phyloP scores from a whole-genome alignment of 2,888 invertebrate species.

The Anaspis maculata region DNA sequence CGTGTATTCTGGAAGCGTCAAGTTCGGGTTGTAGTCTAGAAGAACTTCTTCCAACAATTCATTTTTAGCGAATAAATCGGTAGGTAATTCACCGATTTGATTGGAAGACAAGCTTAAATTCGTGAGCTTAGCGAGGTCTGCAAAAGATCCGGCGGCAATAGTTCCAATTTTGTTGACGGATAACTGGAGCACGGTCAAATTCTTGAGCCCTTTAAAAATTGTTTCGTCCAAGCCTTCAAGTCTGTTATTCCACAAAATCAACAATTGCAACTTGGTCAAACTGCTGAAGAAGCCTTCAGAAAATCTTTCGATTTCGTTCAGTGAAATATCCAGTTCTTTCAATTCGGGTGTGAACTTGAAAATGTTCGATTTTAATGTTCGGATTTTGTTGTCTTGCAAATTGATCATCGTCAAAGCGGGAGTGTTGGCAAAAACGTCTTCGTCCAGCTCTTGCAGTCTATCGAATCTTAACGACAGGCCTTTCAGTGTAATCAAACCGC shows the following conservation, averaged over 20 bases:
- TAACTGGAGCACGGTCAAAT: slow-evolving; percentile 60
- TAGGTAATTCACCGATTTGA: slow-evolving; percentile 41
- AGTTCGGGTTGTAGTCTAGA: slow-evolving; percentile 36
- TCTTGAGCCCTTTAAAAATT: slow-evolving; percentile 54
- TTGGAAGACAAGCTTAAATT: slow-evolving; percentile 15
- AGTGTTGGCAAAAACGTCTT: slow-evolving; percentile 19
- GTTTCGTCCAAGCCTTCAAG: slow-evolving; percentile 40
- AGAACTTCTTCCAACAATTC: slow-evolving; percentile 49
- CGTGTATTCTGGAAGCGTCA: slow-evolving; percentile 27
- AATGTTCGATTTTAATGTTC: slow-evolving; percentile 45
- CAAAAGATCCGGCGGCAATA: slow-evolving; percentile 54
- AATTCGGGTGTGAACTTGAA: slow-evolving; percentile 57
- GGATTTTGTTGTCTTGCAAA: slow-evolving; percentile 18
- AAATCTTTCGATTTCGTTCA: slow-evolving; percentile 55
- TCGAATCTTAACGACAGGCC: slow-evolving; percentile 8
- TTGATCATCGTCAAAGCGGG: slow-evolving; percentile 19
- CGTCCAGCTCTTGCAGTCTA: slow-evolving; percentile 8
- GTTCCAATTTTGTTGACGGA: slow-evolving; percentile 56
- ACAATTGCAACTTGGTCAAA: slow-evolving; percentile 51
- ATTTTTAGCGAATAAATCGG: slow-evolving; percentile 53
- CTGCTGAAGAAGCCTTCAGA: slow-evolving; percentile 54
- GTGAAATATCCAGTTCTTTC: slow-evolving; percentile 58
- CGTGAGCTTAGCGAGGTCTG: slow-evolving; percentile 17
- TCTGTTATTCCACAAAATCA: slow-evolving; percentile 58
- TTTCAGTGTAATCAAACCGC: slow-evolving; percentile 10